A percentile compares a stretch with the other conserved stretches of the same genome.
Evolutionary conservation across 2,113 vertebrate species (phyloP).

Genomic region (Astur gentilis): DNA sequence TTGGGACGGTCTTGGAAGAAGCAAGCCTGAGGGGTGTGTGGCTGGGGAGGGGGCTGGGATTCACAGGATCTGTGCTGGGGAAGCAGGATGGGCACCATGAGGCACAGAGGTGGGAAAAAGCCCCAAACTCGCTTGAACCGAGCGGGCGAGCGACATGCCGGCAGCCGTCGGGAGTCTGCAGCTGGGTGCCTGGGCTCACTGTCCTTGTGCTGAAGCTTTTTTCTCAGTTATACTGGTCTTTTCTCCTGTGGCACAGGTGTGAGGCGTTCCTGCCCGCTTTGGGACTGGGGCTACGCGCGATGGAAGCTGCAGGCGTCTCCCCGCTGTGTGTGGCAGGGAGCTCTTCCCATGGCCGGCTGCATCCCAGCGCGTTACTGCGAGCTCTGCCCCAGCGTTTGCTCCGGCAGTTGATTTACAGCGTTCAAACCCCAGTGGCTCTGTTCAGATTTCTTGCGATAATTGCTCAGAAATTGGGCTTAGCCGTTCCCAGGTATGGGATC

Average conservation of each 20-base stretch:
- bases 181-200: neutral
- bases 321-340: neutral
- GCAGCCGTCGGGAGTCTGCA: neutral
- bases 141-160: fast-evolving
- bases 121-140: neutral
- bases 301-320: neutral
- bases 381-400: neutral
- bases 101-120: neutral
- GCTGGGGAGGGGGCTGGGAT: neutral
- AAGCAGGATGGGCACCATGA: neutral
- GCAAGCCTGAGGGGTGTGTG: neutral
- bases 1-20: neutral
- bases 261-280: neutral
- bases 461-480: neutral
- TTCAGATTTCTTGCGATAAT: neutral
- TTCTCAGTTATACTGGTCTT: neutral
- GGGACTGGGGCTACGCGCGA: neutral
- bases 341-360: neutral
- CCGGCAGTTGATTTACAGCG: neutral
- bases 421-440: neutral
- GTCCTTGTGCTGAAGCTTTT: neutral
- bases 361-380: neutral
- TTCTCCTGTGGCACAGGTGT: neutral
- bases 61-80: neutral
- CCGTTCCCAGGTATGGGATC: neutral